These are phyloP conservation scores for Volucella inflata DNA, from an alignment of 2,888 invertebrate genomes.

Conservation along the genomic window DNA sequence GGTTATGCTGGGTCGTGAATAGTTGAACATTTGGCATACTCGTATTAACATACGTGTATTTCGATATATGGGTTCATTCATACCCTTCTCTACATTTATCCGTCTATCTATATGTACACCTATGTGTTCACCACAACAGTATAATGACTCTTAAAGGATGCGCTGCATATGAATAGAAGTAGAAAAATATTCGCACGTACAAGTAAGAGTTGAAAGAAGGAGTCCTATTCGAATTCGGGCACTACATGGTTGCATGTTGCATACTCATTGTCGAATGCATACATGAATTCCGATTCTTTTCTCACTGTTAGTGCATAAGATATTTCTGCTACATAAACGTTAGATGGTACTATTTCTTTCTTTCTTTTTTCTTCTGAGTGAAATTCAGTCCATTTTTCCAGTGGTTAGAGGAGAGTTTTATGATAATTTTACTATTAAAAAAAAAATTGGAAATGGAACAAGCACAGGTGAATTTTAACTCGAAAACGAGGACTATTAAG, in stretches of 20 bases:
- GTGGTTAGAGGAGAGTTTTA: slow-evolving; percentile 61
- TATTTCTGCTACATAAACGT: neutral
- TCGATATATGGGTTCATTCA: slow-evolving; percentile 41
- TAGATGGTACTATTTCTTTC: slow-evolving; percentile 35
- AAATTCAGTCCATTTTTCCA: slow-evolving; percentile 61
- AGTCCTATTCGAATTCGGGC: neutral
- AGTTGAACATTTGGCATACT: too few relatives aligned
- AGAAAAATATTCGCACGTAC: slow-evolving; percentile 41
- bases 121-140: slow-evolving; percentile 17
- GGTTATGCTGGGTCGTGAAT: too few relatives aligned
- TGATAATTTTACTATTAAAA: slow-evolving; percentile 51
- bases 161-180: slow-evolving; percentile 8
- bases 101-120: neutral
- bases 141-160: slow-evolving; percentile 67
- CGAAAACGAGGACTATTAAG: neutral
- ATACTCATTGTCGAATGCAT: slow-evolving; percentile 51
- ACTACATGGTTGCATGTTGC: slow-evolving; percentile 44
- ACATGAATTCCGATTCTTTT: slow-evolving; percentile 61
- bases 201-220: slow-evolving; percentile 20
- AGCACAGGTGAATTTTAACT: slow-evolving; percentile 16
- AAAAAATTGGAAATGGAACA: neutral
- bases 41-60: too few relatives aligned
- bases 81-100: slow-evolving; percentile 4
- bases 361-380: slow-evolving; percentile 33
- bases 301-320: slow-evolving; percentile 49